These are phyloP conservation scores for Trimorus sp. DNA, from an alignment of 2,888 invertebrate genomes.

Conservation along the genomic window DNA sequence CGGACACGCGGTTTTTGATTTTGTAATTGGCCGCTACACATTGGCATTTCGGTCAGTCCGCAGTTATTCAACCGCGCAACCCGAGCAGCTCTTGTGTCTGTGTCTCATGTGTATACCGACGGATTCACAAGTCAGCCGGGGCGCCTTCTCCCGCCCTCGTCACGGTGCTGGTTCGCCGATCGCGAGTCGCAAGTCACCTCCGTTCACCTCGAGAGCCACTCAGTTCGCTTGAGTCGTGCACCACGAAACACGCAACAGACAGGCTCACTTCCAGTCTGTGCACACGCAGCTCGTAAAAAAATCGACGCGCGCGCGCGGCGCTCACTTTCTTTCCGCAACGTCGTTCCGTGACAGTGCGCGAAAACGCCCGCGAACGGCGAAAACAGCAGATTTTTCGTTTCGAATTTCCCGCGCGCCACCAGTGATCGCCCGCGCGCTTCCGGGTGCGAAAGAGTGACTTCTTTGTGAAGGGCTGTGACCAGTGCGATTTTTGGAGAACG, in stretches of 20 bases:
- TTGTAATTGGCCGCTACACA: conserved; percentile 29
- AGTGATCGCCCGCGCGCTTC: background rate
- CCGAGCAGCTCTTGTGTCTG: conserved; percentile 61
- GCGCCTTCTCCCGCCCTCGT: conserved; percentile 69
- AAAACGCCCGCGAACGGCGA: conserved; percentile 17
- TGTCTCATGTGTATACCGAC: conserved; percentile 68
- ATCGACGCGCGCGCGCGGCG: conserved; percentile 50
- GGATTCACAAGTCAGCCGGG: conserved; percentile 69
- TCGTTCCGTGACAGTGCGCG: conserved; percentile 54
- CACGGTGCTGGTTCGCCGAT: conserved; percentile 70
- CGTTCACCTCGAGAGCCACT: conserved; percentile 77
- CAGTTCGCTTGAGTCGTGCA: conserved; percentile 77
- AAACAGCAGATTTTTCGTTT: conserved; percentile 6
- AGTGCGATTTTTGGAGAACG: too few relatives aligned
- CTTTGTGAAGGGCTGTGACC: too few relatives aligned
- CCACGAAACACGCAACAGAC: conserved; percentile 73
- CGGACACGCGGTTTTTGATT: conserved; percentile 31
- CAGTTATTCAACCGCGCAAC: conserved; percentile 52
- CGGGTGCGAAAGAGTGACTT: too few relatives aligned
- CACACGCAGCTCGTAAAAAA: conserved; percentile 53
- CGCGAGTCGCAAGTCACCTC: conserved; percentile 79
- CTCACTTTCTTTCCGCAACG: conserved; percentile 53
- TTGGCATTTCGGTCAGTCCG: conserved; percentile 36
- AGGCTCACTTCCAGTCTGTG: conserved; percentile 68
- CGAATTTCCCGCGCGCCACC: conserved; percentile 20